Base-by-base conservation (phyloP, 2,888 invertebrate species). In the Clunio marinus region DNA sequence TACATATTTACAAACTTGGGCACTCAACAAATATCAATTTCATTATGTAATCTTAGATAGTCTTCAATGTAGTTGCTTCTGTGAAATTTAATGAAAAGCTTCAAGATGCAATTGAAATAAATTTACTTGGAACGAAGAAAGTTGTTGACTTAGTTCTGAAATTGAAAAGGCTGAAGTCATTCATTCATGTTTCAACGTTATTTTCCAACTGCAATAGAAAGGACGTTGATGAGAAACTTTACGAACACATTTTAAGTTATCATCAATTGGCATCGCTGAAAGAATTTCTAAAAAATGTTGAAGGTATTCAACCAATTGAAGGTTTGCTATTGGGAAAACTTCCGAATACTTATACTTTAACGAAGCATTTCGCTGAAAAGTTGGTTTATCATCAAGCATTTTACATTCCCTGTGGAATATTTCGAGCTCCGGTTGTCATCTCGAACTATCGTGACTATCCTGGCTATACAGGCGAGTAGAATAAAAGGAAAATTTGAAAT, bases 311-410 rank as follows among this genome's bases (percentile, higher is more conserved):
- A 17, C 15, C 7, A 7, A 22, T 37, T 3, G 58, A 58, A 7
- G 17, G 41, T 15, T 17, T 68, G 22, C 20, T 68, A 25, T 58
- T 68, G 5, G 22, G 58, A 5, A 58, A 76, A 45, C 76, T 80
- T 76, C 79, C 79, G 51, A 79, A 79, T 60, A 79, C 80, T n/a
- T 79, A 79, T 41, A 79, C 79, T 1, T 77, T 79, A 77, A 79
- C 79, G 7, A 79, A 79, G 72, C 77, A 77, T 68, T 79, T 77
- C 67, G 77, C 79, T 4, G 79, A 79, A 70, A 77, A 77, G 73
- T 71, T 80, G 70, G 78, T 80, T 20, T 78, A 78, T 72, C 78
- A 79, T 73, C 75, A 75, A 10, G 77, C 77, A 1, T 76, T 76
- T 71, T 74, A 74, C 70, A 71, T 80, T 68, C 80, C 79, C 24